Conservation (phyloP, 1,140 invertebrate genomes). For the Epicauta chinensis region DNA sequence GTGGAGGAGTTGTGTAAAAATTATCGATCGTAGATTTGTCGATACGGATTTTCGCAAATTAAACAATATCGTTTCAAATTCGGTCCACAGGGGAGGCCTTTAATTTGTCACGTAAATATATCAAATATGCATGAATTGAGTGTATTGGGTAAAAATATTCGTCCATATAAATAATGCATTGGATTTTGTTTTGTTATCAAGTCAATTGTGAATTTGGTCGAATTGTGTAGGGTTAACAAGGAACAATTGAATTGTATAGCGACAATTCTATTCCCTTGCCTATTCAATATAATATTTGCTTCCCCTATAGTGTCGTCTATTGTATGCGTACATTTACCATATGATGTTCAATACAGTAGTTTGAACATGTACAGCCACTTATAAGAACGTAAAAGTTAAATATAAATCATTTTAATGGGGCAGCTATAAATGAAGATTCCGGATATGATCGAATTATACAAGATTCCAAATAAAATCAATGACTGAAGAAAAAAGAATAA, state of each 20-base stretch:
- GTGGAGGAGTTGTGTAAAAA: neutral
- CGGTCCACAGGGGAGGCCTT: slow-evolving; percentile 24
- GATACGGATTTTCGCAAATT: slow-evolving; percentile 20
- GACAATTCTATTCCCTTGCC: slow-evolving; percentile 37
- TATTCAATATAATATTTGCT: slow-evolving; percentile 39
- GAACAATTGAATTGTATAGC: slow-evolving; percentile 40
- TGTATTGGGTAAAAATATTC: slow-evolving; percentile 29
- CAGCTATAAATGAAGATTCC: too few relatives aligned
- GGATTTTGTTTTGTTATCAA: neutral
- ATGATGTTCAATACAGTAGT: slow-evolving; percentile 34
- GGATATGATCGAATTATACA: too few relatives aligned
- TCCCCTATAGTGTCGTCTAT: slow-evolving; percentile 25
- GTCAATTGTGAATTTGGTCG: slow-evolving; percentile 15
- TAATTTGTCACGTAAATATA: slow-evolving; percentile 43
- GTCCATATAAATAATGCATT: slow-evolving; percentile 18
- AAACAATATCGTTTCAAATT: slow-evolving; percentile 37
- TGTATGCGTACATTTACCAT: slow-evolving; percentile 38
- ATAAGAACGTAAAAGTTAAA: slow-evolving; percentile 5
- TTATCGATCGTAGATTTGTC: neutral
- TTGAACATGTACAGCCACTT: slow-evolving; percentile 24
- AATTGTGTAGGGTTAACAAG: slow-evolving; percentile 41
- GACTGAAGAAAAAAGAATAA: too few relatives aligned
- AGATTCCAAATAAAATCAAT: too few relatives aligned
- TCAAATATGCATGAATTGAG: slow-evolving; percentile 41
- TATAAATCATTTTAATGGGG: slow-evolving; percentile 19